Evolutionary conservation across 1,140 invertebrate genomes (phyloP).

Genomic region (Triops longicaudatus): DNA sequence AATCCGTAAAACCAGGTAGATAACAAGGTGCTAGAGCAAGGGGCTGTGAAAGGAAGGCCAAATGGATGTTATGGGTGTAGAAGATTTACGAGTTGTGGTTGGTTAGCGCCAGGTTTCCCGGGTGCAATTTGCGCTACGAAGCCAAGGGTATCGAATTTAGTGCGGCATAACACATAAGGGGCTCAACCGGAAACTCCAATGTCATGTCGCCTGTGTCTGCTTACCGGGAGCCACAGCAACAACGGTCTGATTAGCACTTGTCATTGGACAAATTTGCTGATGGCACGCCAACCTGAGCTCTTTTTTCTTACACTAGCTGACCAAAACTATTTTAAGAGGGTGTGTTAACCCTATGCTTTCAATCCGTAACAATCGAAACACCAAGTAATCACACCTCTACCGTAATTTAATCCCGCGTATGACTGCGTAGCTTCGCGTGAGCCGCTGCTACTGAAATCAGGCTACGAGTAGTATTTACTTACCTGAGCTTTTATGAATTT

Average conservation of each 20-base stretch:
- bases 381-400: neutral
- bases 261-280: neutral
- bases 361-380: neutral
- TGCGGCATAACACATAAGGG: neutral
- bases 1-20: slow-evolving; percentile 11
- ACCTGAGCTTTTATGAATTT: neutral
- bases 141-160: slow-evolving; percentile 6
- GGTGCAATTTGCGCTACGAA: slow-evolving; percentile 14
- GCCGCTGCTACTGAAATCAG: neutral
- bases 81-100: slow-evolving; percentile 15
- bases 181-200: slow-evolving; percentile 14
- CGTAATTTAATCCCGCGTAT: neutral
- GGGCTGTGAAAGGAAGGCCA: slow-evolving; percentile 10
- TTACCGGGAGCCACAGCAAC: slow-evolving; percentile 1
- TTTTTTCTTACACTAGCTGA: neutral
- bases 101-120: slow-evolving; percentile 13
- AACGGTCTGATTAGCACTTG: slow-evolving; percentile 14
- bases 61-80: slow-evolving; percentile 11
- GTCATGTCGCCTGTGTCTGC: neutral
- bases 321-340: neutral
- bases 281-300: neutral
- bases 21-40: slow-evolving; percentile 13
- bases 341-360: slow-evolving; percentile 6
- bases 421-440: neutral
- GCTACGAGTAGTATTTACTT: slow-evolving; percentile 8